Evolutionary conservation across 2,113 vertebrate genomes (phyloP), one percentile per base, ranked within the genome.

Genomic region (Toxostoma redivivum): DNA sequence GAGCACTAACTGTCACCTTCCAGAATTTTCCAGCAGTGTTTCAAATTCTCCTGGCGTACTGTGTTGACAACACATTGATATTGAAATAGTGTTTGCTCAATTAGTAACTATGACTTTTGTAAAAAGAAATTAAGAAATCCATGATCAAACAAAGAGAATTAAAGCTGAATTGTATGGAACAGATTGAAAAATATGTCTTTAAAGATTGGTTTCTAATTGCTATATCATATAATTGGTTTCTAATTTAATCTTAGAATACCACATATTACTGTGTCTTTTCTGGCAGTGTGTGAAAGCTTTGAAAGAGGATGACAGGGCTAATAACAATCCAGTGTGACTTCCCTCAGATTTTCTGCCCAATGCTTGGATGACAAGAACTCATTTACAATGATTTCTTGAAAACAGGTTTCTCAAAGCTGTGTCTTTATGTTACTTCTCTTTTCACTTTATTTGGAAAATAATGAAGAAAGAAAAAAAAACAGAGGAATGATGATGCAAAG

Each of bases 41-140:
- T 64, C 2, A 3, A 88, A 79, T 74, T 76, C 24, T 81, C 20
- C 42, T 40, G 17, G 17, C 0, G 0, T 37, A 9, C 19, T 69
- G 3, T 53, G 12, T 16, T 77, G 3, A 44, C 57, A 58, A 70
- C 62, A 57, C 21, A 64, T 18, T 31, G 18, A 42, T 48, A 31
- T 25, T 61, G 35, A 73, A 81, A 81, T 7, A 44, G 10, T 40
- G n/a, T 65, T 74, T 74, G 5, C 3, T 79, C 5, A 67, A 2
- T 86, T 62, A 54, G 38, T 54, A 44, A 22, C 10, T 81, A 65
- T 31, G 42, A 56, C 9, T 25, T 42, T 51, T 76, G 10, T 38
- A 54, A 71, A 78, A 66, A 56, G 14, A 69, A 89, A 69, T 60
- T 25, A 31, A 35, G 38, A 88, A 80, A 64, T 65, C 48, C 10